phyloP scores from a whole-genome alignment of 1,140 invertebrate species.

The Saccostrea glomerata region DNA sequence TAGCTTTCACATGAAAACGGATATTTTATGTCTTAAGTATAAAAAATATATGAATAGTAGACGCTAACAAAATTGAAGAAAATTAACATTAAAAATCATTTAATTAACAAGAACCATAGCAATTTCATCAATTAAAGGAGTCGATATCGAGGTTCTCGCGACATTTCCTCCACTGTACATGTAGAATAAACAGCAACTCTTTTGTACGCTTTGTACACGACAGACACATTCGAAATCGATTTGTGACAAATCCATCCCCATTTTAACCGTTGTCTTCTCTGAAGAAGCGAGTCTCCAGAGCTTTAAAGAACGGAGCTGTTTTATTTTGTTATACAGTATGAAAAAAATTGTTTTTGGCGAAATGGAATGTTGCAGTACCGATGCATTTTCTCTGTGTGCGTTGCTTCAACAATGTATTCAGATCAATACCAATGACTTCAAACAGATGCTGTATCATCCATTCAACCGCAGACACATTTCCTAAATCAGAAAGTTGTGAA shows the following conservation, averaged over 20 bases:
- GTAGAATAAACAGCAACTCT: background rate
- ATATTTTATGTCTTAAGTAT: too few relatives aligned
- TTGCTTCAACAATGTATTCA: slow-evolving; percentile 15
- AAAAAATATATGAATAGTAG: too few relatives aligned
- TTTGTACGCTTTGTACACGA: background rate
- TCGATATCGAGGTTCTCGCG: too few relatives aligned
- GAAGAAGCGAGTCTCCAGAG: background rate
- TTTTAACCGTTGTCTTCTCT: slow-evolving; percentile 8
- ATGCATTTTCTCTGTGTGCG: slow-evolving; percentile 15
- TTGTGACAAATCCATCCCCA: slow-evolving; percentile 10
- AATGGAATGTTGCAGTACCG: slow-evolving; percentile 21
- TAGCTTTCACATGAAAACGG: too few relatives aligned
- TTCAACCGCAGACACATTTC: slow-evolving; percentile 2
- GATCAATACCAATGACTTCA: slow-evolving; percentile 31
- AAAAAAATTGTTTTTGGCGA: slow-evolving; percentile 14
- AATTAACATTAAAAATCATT: too few relatives aligned
- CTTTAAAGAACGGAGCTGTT: slow-evolving; percentile 1
- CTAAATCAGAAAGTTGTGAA: background rate
- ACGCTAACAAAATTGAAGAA: too few relatives aligned
- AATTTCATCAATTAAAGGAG: too few relatives aligned
- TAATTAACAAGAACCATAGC: too few relatives aligned
- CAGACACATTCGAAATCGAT: slow-evolving; percentile 25
- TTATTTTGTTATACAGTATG: slow-evolving; percentile 31
- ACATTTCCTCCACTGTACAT: background rate
- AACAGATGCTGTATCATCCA: slow-evolving; percentile 5